phyloP scores from a whole-genome alignment of 2,113 vertebrate species.

The Trichechus manatus region DNA sequence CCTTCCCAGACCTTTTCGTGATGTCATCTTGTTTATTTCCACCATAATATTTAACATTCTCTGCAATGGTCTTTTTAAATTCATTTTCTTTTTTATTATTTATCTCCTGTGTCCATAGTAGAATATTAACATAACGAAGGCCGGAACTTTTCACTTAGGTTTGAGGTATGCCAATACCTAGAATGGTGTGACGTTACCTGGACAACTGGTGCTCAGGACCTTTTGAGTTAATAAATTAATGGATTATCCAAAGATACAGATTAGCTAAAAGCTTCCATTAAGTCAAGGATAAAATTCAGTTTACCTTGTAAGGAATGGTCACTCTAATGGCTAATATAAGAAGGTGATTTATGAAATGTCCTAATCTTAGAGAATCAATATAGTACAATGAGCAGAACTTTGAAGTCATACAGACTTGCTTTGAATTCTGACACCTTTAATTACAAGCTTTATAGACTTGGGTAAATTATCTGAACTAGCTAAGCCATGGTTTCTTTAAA shows the following conservation, averaged over 20 bases:
- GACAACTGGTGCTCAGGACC: background rate
- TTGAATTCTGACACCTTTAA: slow-evolving; percentile 55
- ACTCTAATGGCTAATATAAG: slow-evolving; percentile 47
- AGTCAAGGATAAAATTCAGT: slow-evolving; percentile 61
- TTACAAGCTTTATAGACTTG: slow-evolving; percentile 17
- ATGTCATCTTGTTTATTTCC: background rate
- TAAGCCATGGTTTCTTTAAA: slow-evolving; percentile 36
- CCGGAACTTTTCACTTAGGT: background rate
- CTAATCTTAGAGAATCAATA: slow-evolving; percentile 38
- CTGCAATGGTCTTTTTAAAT: background rate
- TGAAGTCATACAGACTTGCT: slow-evolving; percentile 49
- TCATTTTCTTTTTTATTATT: background rate
- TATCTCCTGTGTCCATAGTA: background rate
- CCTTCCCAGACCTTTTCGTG: background rate
- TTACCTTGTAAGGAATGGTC: slow-evolving; percentile 40
- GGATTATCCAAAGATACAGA: slow-evolving; percentile 12
- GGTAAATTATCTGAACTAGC: slow-evolving; percentile 18
- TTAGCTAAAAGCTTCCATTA: slow-evolving; percentile 53
- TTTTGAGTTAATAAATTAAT: slow-evolving; percentile 34
- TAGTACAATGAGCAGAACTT: slow-evolving; percentile 34
- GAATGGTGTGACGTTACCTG: background rate
- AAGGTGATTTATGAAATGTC: slow-evolving; percentile 66
- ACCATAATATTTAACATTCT: background rate
- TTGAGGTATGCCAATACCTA: background rate
- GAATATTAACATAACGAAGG: background rate